Evolutionary conservation across 64 coral and sea anemone species (phyloP), one percentile per base, ranked within the genome.

Genomic region (Pachyseris speciosa): DNA sequence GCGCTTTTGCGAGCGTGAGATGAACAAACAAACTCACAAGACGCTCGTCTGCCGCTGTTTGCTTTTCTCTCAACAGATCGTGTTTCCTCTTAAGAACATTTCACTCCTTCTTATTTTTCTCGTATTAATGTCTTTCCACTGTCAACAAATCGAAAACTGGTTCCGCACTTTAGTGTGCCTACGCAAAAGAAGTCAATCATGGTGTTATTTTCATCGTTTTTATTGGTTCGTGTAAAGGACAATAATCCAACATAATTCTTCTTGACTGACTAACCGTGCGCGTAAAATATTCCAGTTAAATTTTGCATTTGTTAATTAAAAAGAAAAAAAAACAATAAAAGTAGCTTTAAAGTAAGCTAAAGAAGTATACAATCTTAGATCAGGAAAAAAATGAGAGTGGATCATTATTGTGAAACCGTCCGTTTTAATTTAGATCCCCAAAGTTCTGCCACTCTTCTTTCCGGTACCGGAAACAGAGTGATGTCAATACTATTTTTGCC

Each of bases 121-220:
- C 16, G 19, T 12, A 81, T 81, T 81, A 61, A 81, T 60, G 53
- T 81, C 77, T 81, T 38, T 8, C 52, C 24, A 60, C 11, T 37
- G 77, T 81, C 20, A 81, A 81, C 55, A 81, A 63, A 40, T 60
- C 52, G 55, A 81, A 53, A 36, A 40, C 67, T 61, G 31, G 77
- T 81, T 81, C 77, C 77, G 77, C 77, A 39, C 51, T 61, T 52
- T 24, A 61, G 77, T 81, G 19, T 37, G 36, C 77, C 77, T 81
- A 81, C 77, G 77, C 77, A 81, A 81, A 81, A 63, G 12, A 81
- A 41, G 13, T 36, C 12, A 71, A 71, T 61, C 34, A 22, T 41
- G 3, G 50, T 20, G 40, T 60, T 81, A 63, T 81, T 39, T 38
- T 9, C 51, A 63, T n/a, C n/a, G 51, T 40, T 32, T 81, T 81